Evolutionary conservation across 2,113 vertebrate genomes (phyloP).

Genomic region (Alligator mississippiensis): DNA sequence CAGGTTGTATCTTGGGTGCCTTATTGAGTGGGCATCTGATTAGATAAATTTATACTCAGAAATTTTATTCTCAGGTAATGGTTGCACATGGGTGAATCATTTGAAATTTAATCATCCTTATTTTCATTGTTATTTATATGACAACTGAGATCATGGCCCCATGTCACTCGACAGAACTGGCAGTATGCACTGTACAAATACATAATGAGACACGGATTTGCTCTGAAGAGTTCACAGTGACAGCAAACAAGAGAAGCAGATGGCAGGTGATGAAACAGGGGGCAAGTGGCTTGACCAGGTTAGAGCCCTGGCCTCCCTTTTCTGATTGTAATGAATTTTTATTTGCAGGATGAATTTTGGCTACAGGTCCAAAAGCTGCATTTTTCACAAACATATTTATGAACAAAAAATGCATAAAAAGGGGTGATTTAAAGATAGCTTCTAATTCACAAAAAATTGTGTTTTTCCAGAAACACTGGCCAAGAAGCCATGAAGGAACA

Average conservation of each 20-base stretch:
- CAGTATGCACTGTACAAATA: neutral
- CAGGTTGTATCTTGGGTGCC: neutral
- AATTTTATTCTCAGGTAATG: neutral
- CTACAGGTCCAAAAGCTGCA: neutral
- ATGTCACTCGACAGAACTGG: neutral
- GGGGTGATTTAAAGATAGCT: neutral
- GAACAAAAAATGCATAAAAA: neutral
- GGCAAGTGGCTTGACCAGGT: neutral
- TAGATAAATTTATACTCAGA: neutral
- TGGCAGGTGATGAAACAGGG: neutral
- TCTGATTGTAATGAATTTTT: neutral
- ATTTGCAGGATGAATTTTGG: neutral
- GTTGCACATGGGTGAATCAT: neutral
- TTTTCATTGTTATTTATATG: neutral
- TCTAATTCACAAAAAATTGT: neutral
- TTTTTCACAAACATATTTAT: neutral
- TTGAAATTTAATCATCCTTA: neutral
- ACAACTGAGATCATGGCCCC: neutral
- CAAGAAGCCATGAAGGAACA: neutral
- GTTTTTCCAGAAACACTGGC: neutral
- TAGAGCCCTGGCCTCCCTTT: neutral
- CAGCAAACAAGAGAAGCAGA: neutral
- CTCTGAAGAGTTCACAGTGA: neutral
- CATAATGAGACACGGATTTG: neutral
- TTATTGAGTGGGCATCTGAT: neutral